Evolutionary conservation across 1,140 invertebrate genomes (phyloP).

Genomic region (Lepidotrigona ventralis): DNA sequence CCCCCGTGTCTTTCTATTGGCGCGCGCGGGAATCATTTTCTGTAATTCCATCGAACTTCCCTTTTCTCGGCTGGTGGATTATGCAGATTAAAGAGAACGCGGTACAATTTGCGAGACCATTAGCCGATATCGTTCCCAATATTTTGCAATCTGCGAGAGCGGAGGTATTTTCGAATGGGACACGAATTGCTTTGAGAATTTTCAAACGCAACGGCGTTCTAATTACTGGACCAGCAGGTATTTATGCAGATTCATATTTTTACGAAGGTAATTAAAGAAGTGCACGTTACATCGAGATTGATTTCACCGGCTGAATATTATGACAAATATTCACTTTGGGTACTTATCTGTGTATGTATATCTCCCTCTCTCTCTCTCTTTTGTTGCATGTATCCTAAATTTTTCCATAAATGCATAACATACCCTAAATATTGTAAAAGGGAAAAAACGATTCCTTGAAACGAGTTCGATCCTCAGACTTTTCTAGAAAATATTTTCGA

Average conservation of each 20-base stretch:
- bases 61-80: background rate
- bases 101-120: slow-evolving; percentile 6
- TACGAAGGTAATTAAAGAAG: no score
- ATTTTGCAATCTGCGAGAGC: background rate
- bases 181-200: background rate
- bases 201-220: background rate
- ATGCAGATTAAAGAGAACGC: slow-evolving; percentile 8
- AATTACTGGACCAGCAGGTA: background rate
- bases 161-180: background rate
- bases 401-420: no score
- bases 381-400: no score
- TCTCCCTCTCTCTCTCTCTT: no score
- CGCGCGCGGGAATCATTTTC: slow-evolving; percentile 1
- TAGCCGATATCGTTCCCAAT: slow-evolving; percentile 2
- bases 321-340: no score
- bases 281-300: no score
- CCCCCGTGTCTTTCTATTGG: no score
- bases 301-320: no score
- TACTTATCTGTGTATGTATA: no score
- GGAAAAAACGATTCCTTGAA: background rate
- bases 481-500: background rate
- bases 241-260: no score
- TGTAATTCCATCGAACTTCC: background rate
- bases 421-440: background rate
- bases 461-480: background rate